Percentiles rank a stretch among this genome's conserved stretches.
These are phyloP conservation scores for Hepsetus odoe DNA, from an alignment of 2,113 vertebrate genomes.

Conservation along the genomic window DNA sequence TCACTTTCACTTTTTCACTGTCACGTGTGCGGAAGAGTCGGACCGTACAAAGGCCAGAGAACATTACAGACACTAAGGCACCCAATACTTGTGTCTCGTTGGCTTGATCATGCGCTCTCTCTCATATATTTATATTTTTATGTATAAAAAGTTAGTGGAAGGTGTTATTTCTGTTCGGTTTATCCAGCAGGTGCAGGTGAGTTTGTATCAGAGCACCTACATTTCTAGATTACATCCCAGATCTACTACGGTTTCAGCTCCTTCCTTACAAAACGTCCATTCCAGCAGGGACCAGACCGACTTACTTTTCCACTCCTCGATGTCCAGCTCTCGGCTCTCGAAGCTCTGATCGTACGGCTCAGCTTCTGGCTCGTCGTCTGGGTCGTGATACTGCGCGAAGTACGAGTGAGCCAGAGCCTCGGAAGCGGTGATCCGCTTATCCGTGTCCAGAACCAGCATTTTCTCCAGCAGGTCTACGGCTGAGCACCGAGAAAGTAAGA, in stretches of 20 bases:
- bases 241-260: not conserved
- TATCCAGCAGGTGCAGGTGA: no score
- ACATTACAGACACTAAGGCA: no score
- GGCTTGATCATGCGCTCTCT: no score
- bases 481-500: slow-evolving; percentile 51
- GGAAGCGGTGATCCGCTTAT: slow-evolving; percentile 92
- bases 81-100: no score
- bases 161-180: no score
- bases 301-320: slow-evolving; percentile 98
- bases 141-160: no score
- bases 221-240: not conserved
- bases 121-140: no score
- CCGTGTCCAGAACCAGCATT: slow-evolving; percentile 97
- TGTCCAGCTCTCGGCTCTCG: slow-evolving; percentile 94
- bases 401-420: slow-evolving; percentile 91
- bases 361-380: slow-evolving; percentile 93
- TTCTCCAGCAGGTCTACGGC: slow-evolving; percentile 97
- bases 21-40: no score
- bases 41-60: no score
- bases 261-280: not conserved
- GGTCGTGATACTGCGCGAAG: slow-evolving; percentile 95
- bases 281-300: slow-evolving; percentile 1
- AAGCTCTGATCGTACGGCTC: slow-evolving; percentile 98
- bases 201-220: no score
- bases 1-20: no score